Conservation (phyloP, 2,113 vertebrate species). For the Cacatua alba region DNA sequence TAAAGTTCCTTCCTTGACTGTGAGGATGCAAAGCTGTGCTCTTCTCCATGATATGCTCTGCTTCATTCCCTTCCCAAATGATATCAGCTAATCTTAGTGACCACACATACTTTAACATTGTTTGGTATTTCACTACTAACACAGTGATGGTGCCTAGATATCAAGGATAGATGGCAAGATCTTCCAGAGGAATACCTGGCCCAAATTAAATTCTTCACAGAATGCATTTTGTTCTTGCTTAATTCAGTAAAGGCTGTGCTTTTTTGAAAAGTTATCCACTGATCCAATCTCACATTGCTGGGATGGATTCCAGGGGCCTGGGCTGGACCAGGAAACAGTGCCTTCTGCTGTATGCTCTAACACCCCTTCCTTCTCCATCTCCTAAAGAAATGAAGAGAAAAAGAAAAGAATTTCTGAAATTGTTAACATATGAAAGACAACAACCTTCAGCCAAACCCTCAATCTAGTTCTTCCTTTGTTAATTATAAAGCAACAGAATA, state of each 20-base stretch:
- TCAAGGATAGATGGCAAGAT: background rate
- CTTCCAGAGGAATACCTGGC: background rate
- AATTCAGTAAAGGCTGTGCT: background rate
- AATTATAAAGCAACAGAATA: constrained; percentile 8
- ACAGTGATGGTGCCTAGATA: too few species aligned
- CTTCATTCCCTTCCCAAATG: background rate
- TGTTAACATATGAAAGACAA: background rate
- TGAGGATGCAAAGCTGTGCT: background rate
- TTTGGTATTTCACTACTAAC: background rate
- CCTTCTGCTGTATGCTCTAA: background rate
- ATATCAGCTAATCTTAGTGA: background rate
- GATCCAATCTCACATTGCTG: background rate
- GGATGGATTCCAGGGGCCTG: background rate
- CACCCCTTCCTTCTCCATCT: background rate
- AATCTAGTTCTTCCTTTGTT: background rate
- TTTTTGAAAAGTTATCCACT: background rate
- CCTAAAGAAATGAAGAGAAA: background rate
- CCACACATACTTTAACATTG: background rate
- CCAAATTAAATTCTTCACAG: background rate
- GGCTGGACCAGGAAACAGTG: background rate
- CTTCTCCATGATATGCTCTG: background rate
- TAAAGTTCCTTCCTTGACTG: background rate
- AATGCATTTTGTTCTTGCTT: background rate
- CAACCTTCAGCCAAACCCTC: background rate
- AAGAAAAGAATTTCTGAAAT: background rate